Conservation (phyloP, 2,888 invertebrate genomes). For the Lottia gigantea region DNA sequence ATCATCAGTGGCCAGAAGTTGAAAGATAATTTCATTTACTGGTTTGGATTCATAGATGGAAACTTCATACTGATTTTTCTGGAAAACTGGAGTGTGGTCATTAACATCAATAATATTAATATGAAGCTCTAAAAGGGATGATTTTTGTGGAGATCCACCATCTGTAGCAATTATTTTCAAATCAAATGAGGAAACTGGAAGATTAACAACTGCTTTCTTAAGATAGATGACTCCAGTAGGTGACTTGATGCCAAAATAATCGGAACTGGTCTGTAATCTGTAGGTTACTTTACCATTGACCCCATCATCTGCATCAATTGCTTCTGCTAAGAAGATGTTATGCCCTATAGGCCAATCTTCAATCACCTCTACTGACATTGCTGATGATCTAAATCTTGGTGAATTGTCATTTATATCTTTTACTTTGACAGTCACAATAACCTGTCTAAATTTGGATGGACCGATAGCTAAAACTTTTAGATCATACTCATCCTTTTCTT, state of each 20-base stretch:
- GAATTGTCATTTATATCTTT: constrained; percentile 92
- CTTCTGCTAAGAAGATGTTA: constrained; percentile 88
- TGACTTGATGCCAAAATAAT: constrained; percentile 82
- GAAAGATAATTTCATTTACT: constrained; percentile 80
- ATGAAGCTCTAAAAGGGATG: constrained; percentile 42
- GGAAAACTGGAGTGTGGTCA: constrained; percentile 94
- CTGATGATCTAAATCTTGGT: constrained; percentile 72
- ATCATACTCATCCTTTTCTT: constrained; percentile 80
- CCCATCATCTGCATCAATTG: constrained; percentile 87
- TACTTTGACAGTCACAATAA: constrained; percentile 83
- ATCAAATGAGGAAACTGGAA: constrained; percentile 28
- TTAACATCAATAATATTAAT: constrained; percentile 86
- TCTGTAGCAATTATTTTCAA: constrained; percentile 56
- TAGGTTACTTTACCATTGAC: constrained; percentile 89
- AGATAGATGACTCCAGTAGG: constrained; percentile 90
- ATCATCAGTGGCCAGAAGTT: constrained; percentile 54
- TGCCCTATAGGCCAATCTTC: constrained; percentile 95
- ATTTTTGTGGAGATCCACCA: constrained; percentile 45
- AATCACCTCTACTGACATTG: constrained; percentile 76
- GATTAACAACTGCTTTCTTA: constrained; percentile 75
- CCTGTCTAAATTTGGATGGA: constrained; percentile 81
- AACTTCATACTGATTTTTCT: constrained; percentile 91
- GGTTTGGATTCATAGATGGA: constrained; percentile 89
- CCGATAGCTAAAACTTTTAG: constrained; percentile 84
- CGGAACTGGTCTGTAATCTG: constrained; percentile 77